Evolutionary conservation across 2,113 vertebrate genomes (phyloP).

Genomic region (Crotalus tigris): DNA sequence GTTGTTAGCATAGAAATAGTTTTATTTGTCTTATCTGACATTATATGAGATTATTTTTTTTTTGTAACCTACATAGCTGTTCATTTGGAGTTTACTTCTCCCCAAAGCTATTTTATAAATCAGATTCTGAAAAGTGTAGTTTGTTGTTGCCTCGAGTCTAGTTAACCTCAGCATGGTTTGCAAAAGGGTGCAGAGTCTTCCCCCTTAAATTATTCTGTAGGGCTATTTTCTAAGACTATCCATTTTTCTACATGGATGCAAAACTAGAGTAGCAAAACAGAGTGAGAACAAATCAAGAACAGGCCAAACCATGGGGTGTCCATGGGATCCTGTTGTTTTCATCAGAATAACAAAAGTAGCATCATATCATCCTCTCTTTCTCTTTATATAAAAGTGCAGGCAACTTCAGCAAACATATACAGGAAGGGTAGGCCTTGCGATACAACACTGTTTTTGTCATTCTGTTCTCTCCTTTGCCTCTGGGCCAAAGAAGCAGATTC

Average conservation of each 20-base stretch:
- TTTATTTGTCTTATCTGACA: neutral
- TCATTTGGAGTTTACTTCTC: neutral
- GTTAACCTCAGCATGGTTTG: neutral
- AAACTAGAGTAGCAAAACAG: neutral
- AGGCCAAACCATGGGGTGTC: neutral
- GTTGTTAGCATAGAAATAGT: neutral
- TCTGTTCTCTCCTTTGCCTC: no score
- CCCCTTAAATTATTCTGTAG: neutral
- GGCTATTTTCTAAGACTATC: neutral
- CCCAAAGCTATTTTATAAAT: neutral
- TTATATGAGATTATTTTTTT: neutral
- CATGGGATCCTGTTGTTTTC: neutral
- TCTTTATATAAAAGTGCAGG: neutral
- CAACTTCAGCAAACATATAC: neutral
- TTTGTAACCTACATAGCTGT: neutral
- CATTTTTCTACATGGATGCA: neutral
- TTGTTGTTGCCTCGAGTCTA: neutral
- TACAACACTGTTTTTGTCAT: no score
- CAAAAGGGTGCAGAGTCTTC: neutral
- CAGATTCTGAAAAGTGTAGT: neutral
- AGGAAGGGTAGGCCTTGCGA: no score
- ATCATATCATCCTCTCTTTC: neutral
- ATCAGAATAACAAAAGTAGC: neutral
- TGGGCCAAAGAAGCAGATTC: neutral
- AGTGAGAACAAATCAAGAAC: neutral